Evolutionary conservation across 1,140 invertebrate species (phyloP), one percentile per base, ranked within the genome.

Genomic region (Ectropis grisescens): DNA sequence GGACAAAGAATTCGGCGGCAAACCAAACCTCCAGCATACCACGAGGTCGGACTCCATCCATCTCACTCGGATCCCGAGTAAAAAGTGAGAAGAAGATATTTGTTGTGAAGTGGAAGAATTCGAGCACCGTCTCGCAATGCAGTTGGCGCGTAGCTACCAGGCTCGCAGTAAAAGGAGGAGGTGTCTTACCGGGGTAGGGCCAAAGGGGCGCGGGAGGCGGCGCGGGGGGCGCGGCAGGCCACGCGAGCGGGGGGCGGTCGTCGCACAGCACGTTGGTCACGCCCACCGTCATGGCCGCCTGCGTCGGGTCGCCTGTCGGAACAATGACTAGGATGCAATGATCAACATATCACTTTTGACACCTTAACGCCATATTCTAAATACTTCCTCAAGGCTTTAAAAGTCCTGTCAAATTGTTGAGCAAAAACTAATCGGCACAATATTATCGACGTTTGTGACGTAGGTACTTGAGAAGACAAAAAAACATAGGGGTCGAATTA

Each of bases 121-220:
- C 10, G 24, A 4, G 16, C 16, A 67, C 75, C 56, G 58, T 72
- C 69, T 65, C 68, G 72, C 65, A 69, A 69, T 64, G 68, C 57
- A 68, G 61, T 78, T 80, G 75, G 75, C 71, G 75, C 70, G 72
- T 65, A 78, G 60, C 59, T 80, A 80, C 75, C 68, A 80, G 75
- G 75, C 47, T 45, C 44, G 41, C 72, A 80, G 64, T 32, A 54
- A 36, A 19, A 15, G 40, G 28, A 38, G 62, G 66, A 75, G 68
- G 67, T 69, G 54, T 79, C 85, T 87, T 69, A 90, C 89, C 71
- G 52, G 89, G 89, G 82, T 91, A 91, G 78, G 90, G 86, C 90
- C 87, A 90, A 58, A 91, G 81, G 43, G 90, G 87, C 35, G 90
- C 85, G 52, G 88, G 68, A 52, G 61, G 69, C 40, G 66, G 65